Evolutionary conservation across 23 tunicate species (phyloP).

Genomic region (Halocynthia aurantium): DNA sequence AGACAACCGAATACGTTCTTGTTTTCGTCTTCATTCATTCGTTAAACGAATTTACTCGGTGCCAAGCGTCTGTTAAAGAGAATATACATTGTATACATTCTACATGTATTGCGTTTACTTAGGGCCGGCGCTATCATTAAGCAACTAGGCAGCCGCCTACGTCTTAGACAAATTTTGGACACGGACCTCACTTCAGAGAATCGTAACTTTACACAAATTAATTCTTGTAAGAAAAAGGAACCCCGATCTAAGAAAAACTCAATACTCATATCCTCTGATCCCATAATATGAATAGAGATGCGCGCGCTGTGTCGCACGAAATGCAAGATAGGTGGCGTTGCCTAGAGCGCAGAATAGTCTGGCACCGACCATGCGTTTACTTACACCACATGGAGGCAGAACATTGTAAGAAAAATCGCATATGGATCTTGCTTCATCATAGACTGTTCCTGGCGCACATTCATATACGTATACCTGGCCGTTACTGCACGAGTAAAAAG

Average conservation of each 20-base stretch:
- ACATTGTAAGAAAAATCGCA: constrained; percentile 57
- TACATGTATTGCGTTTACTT: too few relatives aligned
- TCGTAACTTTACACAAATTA: background rate
- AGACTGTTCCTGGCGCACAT: constrained; percentile 47
- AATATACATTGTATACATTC: too few relatives aligned
- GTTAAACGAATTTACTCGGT: too few relatives aligned
- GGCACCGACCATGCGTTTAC: background rate
- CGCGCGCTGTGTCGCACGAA: too few relatives aligned
- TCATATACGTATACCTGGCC: constrained; percentile 13
- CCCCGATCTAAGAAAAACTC: background rate
- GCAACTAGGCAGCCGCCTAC: too few relatives aligned
- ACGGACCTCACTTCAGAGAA: too few relatives aligned
- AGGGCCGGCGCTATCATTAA: too few relatives aligned
- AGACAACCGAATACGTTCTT: too few relatives aligned
- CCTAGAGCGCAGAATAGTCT: background rate
- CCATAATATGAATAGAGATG: background rate
- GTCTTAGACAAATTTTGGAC: too few relatives aligned
- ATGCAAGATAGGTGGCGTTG: background rate
- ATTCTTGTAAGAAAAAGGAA: background rate
- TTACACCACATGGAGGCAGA: constrained; percentile 52
- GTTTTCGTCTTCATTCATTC: too few relatives aligned
- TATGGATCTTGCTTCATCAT: constrained; percentile 26
- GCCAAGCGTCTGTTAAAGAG: too few relatives aligned
- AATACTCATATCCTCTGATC: background rate
- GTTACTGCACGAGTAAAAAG: constrained; percentile 39